Base-by-base conservation (phyloP, 2,113 vertebrate species). In the Haliaeetus leucogaster region DNA sequence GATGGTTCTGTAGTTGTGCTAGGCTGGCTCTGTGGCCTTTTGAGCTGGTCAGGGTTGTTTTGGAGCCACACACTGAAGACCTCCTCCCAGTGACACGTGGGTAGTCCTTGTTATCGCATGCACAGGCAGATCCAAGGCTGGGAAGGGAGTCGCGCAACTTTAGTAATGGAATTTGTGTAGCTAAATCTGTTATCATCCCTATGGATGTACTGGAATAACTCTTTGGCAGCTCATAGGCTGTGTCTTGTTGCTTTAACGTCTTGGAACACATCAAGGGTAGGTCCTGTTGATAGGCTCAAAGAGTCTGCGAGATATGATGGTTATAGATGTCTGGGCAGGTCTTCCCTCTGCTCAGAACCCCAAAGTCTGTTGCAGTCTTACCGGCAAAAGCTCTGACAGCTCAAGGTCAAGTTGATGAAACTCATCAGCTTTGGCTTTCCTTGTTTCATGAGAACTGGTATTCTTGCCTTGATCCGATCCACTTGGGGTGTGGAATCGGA, bases 11-110 rank as follows among this genome's bases (percentile, higher is more conserved):
- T 7, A 5, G 19, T 63, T 58, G 43, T 30, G 8, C 30, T 2
- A 0, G 34, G n/a, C 6, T 30, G 18, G 40, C 19, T 48, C 30
- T 38, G 61, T 2, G 0, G 36, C 50, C 18, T 30, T 20, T 21
- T 8, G 47, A 58, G 53, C 11, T 50, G 29, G 22, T 4, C 0
- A 1, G 55, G 18, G 2, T 3, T n/a, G 36, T 53, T 53, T 63
- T 58, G 74, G 50, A 85, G 65, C 59, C 0, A 0, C 16, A 0
- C 18, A 1, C 29, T 0, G 0, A 15, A 22, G 36, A 6, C 38
- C 26, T 11, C 16, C 55, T 65, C 47, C 55, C 10, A 3, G 38
- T 15, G 43, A 53, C 84, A 16, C 1, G 2, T 26, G 58, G 62
- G 6, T 47, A 65, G 62, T 55, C 50, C 93, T 76, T 8, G 20